Evolutionary conservation across 2,113 vertebrate genomes (phyloP).

Genomic region (Bungarus multicinctus): DNA sequence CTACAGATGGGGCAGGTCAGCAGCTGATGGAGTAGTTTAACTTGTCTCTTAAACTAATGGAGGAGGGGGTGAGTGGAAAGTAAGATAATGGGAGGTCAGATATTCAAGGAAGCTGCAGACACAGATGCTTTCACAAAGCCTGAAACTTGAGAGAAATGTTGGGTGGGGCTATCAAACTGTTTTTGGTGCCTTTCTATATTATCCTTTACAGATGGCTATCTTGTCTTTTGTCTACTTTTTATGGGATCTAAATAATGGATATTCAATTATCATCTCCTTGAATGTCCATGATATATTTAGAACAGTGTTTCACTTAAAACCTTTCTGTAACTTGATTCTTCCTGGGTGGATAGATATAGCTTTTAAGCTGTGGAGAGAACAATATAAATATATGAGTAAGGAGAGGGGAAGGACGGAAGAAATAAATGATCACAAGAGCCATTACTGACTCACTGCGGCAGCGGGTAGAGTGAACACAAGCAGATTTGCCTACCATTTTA

Average conservation of each 20-base stretch:
- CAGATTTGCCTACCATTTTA: background rate
- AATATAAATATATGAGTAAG: background rate
- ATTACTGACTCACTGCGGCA: background rate
- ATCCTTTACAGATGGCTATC: background rate
- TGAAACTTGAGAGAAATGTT: background rate
- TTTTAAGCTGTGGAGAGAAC: background rate
- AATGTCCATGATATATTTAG: conserved; percentile 9
- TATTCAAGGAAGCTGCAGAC: background rate
- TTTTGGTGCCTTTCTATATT: background rate
- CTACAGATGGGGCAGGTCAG: background rate
- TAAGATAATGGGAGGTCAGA: background rate
- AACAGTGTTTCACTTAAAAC: background rate
- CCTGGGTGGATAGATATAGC: background rate
- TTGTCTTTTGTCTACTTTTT: background rate
- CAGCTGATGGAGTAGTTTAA: background rate
- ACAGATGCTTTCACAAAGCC: background rate
- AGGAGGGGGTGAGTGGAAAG: background rate
- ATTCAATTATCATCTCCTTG: background rate
- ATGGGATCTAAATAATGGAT: background rate
- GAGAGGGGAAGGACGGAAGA: background rate
- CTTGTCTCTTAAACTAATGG: background rate
- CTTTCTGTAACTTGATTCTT: conserved; percentile 8
- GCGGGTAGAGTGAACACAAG: background rate
- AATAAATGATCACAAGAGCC: background rate
- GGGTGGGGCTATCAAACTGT: background rate